Evolutionary conservation across 2,797 vertebrate species (phyloP).

Genomic region (Onychomys arenicola): DNA sequence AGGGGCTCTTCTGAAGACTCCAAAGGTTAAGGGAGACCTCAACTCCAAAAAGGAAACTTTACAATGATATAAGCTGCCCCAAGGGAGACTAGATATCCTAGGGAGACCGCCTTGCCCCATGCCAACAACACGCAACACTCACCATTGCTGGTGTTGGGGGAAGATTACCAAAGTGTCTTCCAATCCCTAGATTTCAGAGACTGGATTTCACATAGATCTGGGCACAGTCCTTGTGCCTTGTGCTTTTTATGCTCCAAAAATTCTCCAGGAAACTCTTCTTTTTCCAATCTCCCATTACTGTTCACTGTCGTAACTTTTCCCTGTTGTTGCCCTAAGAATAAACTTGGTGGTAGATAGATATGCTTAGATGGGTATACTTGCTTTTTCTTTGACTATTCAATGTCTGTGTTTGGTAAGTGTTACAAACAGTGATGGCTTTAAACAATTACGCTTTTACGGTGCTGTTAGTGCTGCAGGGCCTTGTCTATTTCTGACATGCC

Average conservation of each 20-base stretch:
- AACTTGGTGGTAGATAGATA: neutral
- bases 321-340: neutral
- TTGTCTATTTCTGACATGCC: neutral
- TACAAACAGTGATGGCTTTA: neutral
- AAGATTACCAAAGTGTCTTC: neutral
- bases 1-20: neutral
- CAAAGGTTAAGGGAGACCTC: neutral
- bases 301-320: constrained; percentile 10
- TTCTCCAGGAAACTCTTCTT: constrained; percentile 32
- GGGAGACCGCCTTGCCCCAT: too few species aligned
- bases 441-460: neutral
- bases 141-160: rapidly evolving
- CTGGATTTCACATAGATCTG: neutral
- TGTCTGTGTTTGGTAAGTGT: neutral
- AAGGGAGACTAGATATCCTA: neutral
- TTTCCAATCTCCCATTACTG: neutral
- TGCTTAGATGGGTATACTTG: neutral
- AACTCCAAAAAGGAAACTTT: neutral
- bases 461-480: neutral
- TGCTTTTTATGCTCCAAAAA: neutral
- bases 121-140: neutral
- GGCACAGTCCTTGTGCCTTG: neutral
- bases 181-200: neutral
- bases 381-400: neutral
- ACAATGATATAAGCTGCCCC: neutral